These are phyloP conservation scores for Nyctereutes procyonoides DNA, from an alignment of 2,113 vertebrate species.

Conservation along the genomic window DNA sequence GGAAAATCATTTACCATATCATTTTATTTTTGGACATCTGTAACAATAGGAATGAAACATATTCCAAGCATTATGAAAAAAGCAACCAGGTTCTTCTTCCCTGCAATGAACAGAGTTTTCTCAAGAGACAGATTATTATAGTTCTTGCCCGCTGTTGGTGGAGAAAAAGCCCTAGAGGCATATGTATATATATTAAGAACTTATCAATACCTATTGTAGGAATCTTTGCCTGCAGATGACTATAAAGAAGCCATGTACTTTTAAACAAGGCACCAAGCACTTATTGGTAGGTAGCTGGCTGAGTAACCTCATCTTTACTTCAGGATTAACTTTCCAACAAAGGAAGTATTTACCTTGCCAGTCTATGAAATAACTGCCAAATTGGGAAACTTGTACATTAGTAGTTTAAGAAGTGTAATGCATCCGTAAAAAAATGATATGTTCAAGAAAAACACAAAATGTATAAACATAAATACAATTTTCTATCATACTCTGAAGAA, in stretches of 20 bases:
- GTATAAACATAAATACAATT: conserved; percentile 59
- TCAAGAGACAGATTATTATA: conserved; percentile 36
- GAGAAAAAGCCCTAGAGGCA: background rate
- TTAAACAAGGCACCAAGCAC: background rate
- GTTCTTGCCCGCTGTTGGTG: background rate
- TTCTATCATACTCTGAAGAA: conserved; percentile 53
- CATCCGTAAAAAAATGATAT: conserved; percentile 33
- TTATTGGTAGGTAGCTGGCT: background rate
- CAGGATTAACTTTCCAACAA: conserved; percentile 45
- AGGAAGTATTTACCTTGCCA: background rate
- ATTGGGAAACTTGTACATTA: conserved; percentile 38
- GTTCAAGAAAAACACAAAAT: conserved; percentile 29
- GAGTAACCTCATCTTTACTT: background rate
- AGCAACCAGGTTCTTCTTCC: conserved; percentile 15
- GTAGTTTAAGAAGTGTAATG: conserved; percentile 55
- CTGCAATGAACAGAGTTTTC: conserved; percentile 16
- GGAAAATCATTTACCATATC: background rate
- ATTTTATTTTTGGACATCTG: background rate
- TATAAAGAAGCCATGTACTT: background rate
- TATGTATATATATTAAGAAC: background rate
- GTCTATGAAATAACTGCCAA: conserved; percentile 26
- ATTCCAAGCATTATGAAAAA: conserved; percentile 32
- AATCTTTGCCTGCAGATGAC: background rate
- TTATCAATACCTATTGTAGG: conserved; percentile 54
- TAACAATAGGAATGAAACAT: background rate